Evolutionary conservation across 2,113 vertebrate genomes (phyloP).

Genomic region (Phaethon lepturus): DNA sequence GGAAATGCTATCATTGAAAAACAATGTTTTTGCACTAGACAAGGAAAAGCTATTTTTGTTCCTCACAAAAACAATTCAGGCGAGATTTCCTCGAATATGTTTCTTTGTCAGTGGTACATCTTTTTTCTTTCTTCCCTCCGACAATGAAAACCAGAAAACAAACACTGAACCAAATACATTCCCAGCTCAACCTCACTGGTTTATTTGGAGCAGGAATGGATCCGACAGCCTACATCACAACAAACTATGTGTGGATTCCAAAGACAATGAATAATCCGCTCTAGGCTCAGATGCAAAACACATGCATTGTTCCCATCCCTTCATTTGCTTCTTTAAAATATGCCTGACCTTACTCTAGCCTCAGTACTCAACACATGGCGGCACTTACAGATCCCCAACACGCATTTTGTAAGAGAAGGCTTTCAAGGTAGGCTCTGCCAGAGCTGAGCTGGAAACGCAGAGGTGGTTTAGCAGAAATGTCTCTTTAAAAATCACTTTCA

Average conservation of each 20-base stretch:
- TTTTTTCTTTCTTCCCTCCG: background rate
- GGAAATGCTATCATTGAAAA: background rate
- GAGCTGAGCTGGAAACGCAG: background rate
- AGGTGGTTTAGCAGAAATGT: background rate
- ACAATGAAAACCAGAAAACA: background rate
- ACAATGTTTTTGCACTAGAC: background rate
- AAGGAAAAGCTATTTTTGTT: background rate
- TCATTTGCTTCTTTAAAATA: background rate
- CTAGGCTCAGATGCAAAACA: background rate
- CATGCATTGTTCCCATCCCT: background rate
- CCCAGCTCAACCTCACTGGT: background rate
- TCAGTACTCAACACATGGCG: background rate
- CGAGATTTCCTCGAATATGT: background rate
- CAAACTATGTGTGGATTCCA: background rate
- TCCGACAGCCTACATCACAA: background rate
- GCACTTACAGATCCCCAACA: background rate
- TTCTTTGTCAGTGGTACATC: background rate
- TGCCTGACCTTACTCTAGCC: background rate
- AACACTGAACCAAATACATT: background rate
- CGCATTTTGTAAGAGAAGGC: background rate
- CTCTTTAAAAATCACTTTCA: background rate
- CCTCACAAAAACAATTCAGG: background rate
- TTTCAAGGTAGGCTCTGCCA: background rate
- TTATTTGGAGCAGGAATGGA: background rate
- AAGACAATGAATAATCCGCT: background rate